phyloP scores from a whole-genome alignment of 1,140 invertebrate genomes.

The Micrasema longulum region DNA sequence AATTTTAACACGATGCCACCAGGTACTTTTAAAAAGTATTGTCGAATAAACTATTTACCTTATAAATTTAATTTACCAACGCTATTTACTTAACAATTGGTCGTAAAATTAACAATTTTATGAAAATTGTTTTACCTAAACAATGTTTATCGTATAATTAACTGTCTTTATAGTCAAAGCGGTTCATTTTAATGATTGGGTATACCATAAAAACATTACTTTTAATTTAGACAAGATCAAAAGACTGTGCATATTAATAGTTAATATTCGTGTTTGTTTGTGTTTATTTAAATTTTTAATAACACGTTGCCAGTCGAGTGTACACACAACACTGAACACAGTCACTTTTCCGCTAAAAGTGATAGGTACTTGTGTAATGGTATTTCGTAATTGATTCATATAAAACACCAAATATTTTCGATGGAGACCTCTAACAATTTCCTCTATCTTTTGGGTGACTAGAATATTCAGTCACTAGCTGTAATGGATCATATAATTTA shows the following conservation, averaged over 20 bases:
- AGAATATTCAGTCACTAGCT: not conserved
- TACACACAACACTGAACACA: too few species aligned
- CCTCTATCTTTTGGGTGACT: too few species aligned
- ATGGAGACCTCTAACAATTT: too few species aligned
- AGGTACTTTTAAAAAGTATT: too few species aligned
- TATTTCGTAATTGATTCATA: too few species aligned
- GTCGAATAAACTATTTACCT: too few species aligned
- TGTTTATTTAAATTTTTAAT: constrained; percentile 28
- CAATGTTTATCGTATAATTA: constrained; percentile 29
- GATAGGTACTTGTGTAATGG: not conserved
- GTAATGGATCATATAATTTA: constrained; percentile 12
- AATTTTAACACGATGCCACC: too few species aligned
- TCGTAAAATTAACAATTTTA: constrained; percentile 36
- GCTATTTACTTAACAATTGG: constrained; percentile 21
- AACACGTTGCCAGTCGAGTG: not conserved
- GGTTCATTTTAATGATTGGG: constrained; percentile 31
- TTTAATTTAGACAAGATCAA: constrained; percentile 39
- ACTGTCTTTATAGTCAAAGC: constrained; percentile 22
- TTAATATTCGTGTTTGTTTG: constrained; percentile 20
- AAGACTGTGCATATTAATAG: constrained; percentile 19
- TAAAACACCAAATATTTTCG: too few species aligned
- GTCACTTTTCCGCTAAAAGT: too few species aligned
- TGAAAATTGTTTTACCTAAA: constrained; percentile 35
- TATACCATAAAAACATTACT: constrained; percentile 24
- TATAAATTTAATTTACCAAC: constrained; percentile 1